Base-by-base conservation (phyloP, 2,888 invertebrate species). In the Lithophane semibrunnea region DNA sequence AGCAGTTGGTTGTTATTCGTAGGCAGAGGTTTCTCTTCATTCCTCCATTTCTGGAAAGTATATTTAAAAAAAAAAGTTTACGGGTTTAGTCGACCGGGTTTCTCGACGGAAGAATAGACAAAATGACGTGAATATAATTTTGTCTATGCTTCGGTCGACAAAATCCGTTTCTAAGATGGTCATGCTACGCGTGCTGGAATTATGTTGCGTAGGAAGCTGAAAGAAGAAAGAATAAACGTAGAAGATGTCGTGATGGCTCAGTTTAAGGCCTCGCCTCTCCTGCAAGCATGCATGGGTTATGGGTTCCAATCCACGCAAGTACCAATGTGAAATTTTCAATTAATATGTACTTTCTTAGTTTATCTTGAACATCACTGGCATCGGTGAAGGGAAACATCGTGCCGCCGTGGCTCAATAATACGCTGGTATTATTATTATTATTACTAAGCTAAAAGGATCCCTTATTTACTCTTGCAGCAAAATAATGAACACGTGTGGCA, bases 401-500 rank as follows among this genome's bases (percentile, higher is more conserved):
- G 21, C 29, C 29, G 29, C 29, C 29, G 29, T 29, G 29, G 29
- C 29, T 1, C 24, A 47, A 3, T 66, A 47, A 49, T 7, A 18
- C 5, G 5, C 18, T 18, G 12, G 24, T 18, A 21, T 49, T 65
- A 29, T 24, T 29, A 10, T 66, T n/a, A 5, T 47, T 18, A 66
- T 47, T 8, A 21, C 0, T 79, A 54, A 49, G 9, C 37, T 65
- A 56, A 54, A 73, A 56, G 18, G 12, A 47, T n/a, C 1, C 24
- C 44, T 54, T 78, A 64, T 73, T 74, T 81, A 74, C 65, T 42
- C 37, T 58, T 64, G 9, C 13, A 21, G 54, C 60, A 54, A 66
- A 73, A 66, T 67, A 73, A 67, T 54, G 49, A 74, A 81, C 75
- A 79, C 61, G 81, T 79, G 81, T 80, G 52, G 56, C 47, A 49